These are phyloP conservation scores for Hemicrepidius hirtus DNA, from an alignment of 2,888 invertebrate genomes.

Conservation along the genomic window DNA sequence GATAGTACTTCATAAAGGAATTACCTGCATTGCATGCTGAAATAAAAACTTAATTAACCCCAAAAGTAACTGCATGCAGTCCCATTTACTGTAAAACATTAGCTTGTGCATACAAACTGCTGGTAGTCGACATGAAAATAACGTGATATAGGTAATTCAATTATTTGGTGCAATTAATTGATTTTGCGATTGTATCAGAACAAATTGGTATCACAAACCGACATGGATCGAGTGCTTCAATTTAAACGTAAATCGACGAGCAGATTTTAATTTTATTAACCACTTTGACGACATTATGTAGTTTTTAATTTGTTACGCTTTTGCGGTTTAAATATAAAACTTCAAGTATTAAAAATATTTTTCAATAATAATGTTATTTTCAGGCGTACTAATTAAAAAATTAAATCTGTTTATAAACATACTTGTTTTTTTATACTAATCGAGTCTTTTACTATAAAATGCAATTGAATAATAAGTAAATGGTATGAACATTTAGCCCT, in stretches of 20 bases:
- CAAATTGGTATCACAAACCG: conserved; percentile 14
- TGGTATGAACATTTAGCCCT: no score
- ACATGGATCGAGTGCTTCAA: neutral
- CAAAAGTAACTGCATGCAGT: conserved; percentile 36
- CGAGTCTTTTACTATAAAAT: no score
- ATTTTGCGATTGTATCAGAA: conserved; percentile 27
- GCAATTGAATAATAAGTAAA: no score
- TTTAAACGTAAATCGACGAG: neutral
- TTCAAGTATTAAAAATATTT: no score
- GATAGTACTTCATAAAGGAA: conserved; percentile 22
- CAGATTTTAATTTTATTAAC: no score
- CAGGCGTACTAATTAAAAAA: no score
- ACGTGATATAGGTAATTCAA: conserved; percentile 32
- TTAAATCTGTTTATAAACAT: no score
- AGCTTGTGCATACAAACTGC: conserved; percentile 25
- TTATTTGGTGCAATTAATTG: conserved; percentile 37
- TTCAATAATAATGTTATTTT: no score
- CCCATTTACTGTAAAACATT: conserved; percentile 33
- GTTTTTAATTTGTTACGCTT: conserved; percentile 1
- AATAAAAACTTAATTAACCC: conserved; percentile 36
- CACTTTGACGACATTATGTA: neutral
- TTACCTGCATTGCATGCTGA: conserved; percentile 40
- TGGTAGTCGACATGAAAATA: conserved; percentile 34
- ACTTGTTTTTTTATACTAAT: no score
- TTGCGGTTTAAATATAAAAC: no score